A percentile compares a stretch with the other conserved stretches of the same genome.
phyloP scores from a whole-genome alignment of 2,888 invertebrate genomes.

The Stictocephala bisonia region DNA sequence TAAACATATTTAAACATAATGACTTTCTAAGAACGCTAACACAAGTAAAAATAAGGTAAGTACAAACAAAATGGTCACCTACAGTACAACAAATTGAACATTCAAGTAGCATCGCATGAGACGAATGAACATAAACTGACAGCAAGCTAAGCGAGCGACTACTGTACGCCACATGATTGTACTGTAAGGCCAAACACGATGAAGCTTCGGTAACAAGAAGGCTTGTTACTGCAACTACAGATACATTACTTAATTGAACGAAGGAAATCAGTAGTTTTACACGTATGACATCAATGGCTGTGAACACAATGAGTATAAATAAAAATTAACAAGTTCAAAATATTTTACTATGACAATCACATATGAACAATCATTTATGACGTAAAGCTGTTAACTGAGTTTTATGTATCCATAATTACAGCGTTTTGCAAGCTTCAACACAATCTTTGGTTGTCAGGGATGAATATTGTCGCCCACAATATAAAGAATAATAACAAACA shows the following conservation, averaged over 20 bases:
- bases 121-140: background rate
- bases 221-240: conserved; percentile 28
- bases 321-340: too few relatives aligned
- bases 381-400: too few relatives aligned
- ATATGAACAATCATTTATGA: too few relatives aligned
- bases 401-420: conserved; percentile 43
- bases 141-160: conserved; percentile 17
- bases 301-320: too few relatives aligned
- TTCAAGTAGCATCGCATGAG: conserved; percentile 28
- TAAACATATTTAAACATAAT: conserved; percentile 45
- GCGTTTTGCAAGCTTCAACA: conserved; percentile 31
- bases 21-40: conserved; percentile 49
- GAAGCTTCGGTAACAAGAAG: conserved; percentile 25
- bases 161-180: conserved; percentile 25
- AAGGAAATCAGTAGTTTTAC: too few relatives aligned
- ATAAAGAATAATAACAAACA: conserved; percentile 44
- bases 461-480: conserved; percentile 48
- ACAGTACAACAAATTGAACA: conserved; percentile 47
- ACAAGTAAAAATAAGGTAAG: conserved; percentile 46
- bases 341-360: too few relatives aligned
- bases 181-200: conserved; percentile 24
- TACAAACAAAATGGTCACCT: conserved; percentile 49
- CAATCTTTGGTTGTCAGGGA: conserved; percentile 44
- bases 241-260: background rate
- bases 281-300: too few relatives aligned